Evolutionary conservation across 2,113 vertebrate species (phyloP).

Genomic region (Leptobrachium leishanense): DNA sequence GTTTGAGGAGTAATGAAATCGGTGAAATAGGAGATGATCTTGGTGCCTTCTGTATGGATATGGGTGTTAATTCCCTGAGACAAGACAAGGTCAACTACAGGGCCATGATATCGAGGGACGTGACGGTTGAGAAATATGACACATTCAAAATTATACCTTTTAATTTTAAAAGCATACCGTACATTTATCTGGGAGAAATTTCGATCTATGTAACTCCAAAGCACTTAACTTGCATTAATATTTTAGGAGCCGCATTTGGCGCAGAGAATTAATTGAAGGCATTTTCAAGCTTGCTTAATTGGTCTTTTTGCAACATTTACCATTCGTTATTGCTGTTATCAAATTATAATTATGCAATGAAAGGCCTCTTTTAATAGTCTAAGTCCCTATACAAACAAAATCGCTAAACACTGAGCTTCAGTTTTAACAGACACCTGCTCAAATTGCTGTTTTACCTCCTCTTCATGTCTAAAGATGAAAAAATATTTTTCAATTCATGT

Average conservation of each 20-base stretch:
- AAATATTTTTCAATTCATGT: too few species aligned
- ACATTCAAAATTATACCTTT: too few species aligned
- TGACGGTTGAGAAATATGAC: too few species aligned
- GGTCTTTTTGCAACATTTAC: slow-evolving; percentile 7
- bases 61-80: too few species aligned
- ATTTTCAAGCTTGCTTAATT: slow-evolving; percentile 21
- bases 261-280: slow-evolving; percentile 23
- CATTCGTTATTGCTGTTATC: slow-evolving; percentile 26
- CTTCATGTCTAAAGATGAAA: too few species aligned
- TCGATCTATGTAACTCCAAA: slow-evolving; percentile 22
- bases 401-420: not conserved
- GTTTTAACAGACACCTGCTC: not conserved
- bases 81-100: too few species aligned
- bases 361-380: not conserved
- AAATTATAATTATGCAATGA: slow-evolving; percentile 30
- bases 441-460: too few species aligned
- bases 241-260: slow-evolving; percentile 25
- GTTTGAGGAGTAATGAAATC: too few species aligned
- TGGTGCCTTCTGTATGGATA: too few species aligned
- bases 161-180: too few species aligned
- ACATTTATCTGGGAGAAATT: not conserved
- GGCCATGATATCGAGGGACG: too few species aligned
- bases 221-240: slow-evolving; percentile 40
- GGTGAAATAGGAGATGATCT: too few species aligned
- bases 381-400: not conserved